Percentiles rank a stretch among this genome's conserved stretches.
Evolutionary conservation across 2,113 vertebrate genomes (phyloP).

Genomic region (Fregata magnificens): DNA sequence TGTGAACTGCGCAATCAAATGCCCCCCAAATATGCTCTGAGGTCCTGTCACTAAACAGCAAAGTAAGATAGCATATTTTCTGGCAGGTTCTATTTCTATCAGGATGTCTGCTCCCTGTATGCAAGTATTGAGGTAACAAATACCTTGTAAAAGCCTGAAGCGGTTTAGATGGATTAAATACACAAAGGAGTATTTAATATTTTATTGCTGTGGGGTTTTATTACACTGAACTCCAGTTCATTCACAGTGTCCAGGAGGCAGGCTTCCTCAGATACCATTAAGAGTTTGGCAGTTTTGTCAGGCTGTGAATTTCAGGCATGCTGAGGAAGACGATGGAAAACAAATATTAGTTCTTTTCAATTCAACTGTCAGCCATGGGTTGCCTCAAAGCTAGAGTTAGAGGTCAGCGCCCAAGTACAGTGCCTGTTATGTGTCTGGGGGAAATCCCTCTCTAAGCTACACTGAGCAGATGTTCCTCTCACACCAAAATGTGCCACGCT

Average conservation of each 20-base stretch:
- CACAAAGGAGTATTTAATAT: background rate
- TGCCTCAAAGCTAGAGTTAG: background rate
- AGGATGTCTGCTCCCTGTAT: background rate
- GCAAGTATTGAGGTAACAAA: background rate
- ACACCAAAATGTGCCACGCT: background rate
- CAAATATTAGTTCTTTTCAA: background rate
- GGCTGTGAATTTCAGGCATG: background rate
- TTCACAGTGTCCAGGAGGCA: background rate
- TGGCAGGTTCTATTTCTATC: background rate
- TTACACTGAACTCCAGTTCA: background rate
- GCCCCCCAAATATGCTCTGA: background rate
- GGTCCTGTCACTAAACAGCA: background rate
- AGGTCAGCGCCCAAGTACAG: background rate
- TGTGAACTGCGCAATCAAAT: background rate
- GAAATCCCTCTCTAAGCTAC: background rate
- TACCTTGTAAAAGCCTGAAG: background rate
- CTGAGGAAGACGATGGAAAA: background rate
- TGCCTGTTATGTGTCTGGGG: background rate
- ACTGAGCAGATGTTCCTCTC: background rate
- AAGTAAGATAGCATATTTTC: background rate
- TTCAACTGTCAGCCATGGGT: background rate
- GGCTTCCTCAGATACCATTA: background rate
- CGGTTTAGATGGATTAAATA: background rate
- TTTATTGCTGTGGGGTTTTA: slow-evolving; percentile 4
- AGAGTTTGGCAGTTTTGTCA: background rate